Conservation (phyloP, 2,797 vertebrate species). For the Lepus townsendii region DNA sequence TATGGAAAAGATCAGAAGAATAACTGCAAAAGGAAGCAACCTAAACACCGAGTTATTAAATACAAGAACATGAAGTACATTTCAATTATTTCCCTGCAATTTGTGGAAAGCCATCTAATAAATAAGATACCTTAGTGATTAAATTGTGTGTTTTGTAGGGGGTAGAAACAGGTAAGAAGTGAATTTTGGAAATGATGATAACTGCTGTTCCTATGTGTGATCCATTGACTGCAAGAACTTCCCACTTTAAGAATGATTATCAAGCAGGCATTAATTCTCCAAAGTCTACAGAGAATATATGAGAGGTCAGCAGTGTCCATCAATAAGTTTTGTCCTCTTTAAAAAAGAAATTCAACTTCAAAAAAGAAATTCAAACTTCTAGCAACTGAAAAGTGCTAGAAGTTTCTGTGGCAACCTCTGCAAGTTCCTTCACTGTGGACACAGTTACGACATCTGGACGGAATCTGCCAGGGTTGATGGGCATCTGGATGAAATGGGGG, state of each 20-base stretch:
- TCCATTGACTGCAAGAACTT: constrained; percentile 27
- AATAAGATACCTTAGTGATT: constrained; percentile 33
- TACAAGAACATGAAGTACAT: not conserved
- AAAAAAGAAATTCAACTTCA: constrained; percentile 4
- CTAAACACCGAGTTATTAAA: constrained; percentile 13
- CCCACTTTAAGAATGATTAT: constrained; percentile 39
- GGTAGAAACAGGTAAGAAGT: not conserved
- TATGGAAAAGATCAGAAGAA: constrained; percentile 54
- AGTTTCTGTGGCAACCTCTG: not conserved
- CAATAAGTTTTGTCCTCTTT: constrained; percentile 57
- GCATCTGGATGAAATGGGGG: not conserved
- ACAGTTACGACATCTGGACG: not conserved
- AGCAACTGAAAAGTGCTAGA: constrained; percentile 3
- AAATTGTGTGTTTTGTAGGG: not conserved
- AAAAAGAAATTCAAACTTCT: not conserved
- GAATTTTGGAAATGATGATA: constrained; percentile 57
- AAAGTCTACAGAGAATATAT: constrained; percentile 13
- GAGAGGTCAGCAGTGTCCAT: constrained; percentile 61
- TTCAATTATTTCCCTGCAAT: constrained; percentile 26
- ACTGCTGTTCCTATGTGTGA: not conserved
- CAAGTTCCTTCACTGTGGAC: not conserved
- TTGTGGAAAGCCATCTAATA: constrained; percentile 3
- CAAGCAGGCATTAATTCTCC: constrained; percentile 44
- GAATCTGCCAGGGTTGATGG: not conserved
- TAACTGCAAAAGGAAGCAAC: constrained; percentile 39